Percentiles rank a stretch among this genome's conserved stretches.
phyloP scores from a whole-genome alignment of 1,140 invertebrate genomes.

The Aphaenogaster floridana region DNA sequence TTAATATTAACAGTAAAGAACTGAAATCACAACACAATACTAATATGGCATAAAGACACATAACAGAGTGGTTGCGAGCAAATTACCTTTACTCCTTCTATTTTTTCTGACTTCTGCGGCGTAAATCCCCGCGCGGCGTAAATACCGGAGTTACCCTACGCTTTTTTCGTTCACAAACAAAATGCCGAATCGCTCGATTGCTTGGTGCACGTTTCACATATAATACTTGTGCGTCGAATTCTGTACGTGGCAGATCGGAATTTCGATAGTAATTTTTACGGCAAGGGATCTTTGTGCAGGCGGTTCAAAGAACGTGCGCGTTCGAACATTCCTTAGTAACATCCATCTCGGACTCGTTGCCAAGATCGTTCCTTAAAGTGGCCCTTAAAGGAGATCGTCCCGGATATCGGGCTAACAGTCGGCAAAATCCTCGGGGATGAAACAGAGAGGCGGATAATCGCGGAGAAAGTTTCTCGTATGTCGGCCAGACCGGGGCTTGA shows the following conservation, averaged over 20 bases:
- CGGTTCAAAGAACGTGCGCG: neutral
- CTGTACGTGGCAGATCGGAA: neutral
- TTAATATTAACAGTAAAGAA: no score
- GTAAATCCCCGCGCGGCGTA: no score
- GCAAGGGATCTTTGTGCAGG: neutral
- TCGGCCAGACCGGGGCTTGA: neutral
- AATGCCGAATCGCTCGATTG: neutral
- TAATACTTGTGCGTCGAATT: neutral
- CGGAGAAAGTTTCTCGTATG: conserved; percentile 23
- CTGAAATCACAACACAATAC: no score
- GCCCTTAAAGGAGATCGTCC: conserved; percentile 24
- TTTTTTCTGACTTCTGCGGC: no score
- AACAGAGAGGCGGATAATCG: conserved; percentile 31
- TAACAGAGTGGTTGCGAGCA: no score
- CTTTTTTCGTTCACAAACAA: neutral
- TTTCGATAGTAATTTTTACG: conserved; percentile 44
- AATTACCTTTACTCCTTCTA: no score
- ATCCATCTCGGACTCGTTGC: conserved; percentile 39
- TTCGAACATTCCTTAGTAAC: conserved; percentile 24
- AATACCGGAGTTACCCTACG: no score
- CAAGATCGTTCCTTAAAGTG: conserved; percentile 31
- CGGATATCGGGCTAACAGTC: conserved; percentile 33
- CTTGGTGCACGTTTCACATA: neutral
- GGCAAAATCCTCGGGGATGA: conserved; percentile 37
- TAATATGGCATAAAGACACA: no score